Evolutionary conservation across 2,888 invertebrate genomes (phyloP), one percentile per base, ranked within the genome.

Genomic region (Melanostoma mellinum): DNA sequence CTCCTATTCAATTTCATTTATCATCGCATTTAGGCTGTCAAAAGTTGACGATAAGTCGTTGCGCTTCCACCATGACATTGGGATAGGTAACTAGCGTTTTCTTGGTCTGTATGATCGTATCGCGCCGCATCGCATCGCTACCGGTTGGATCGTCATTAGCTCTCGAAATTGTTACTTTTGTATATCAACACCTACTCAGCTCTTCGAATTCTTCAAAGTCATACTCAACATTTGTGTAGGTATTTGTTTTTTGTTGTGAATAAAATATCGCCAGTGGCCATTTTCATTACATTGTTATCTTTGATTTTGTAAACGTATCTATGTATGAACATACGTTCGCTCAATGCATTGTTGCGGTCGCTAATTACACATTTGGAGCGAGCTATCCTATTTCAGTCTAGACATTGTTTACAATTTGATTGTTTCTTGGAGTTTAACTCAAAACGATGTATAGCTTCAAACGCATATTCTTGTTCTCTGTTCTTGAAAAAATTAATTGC

Each of bases 321-420:
- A 9, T n/a, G 38, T 10, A 56, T 56, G 55, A 8, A 2, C 10
- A 20, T 20, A 20, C 10, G 10, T 63, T 38, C 58, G 67, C 44
- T 50, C 20, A 53, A 67, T 78, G 67, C 72, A 67, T 46, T 72
- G 52, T 65, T 67, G 72, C 58, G 44, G 61, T 72, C 46, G 60
- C 46, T 72, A 67, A 72, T 67, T 67, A 67, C 65, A 55, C 72
- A 73, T 35, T 67, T 60, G 55, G 50, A 50, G 67, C 52, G 67
- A 35, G 52, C 58, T 81, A 44, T 81, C 72, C 6, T 30, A 68
- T 81, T 81, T 77, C 81, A 67, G 81, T 81, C 81, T 81, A 81
- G 81, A 81, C 81, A 56, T 71, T 81, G 55, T 81, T 76, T 55
- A 71, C 38, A 52, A 42, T 38, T 35, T 46, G 4, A 46, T 35